Conservation (phyloP, 2,888 invertebrate genomes). For the Eucera pruinosa region DNA sequence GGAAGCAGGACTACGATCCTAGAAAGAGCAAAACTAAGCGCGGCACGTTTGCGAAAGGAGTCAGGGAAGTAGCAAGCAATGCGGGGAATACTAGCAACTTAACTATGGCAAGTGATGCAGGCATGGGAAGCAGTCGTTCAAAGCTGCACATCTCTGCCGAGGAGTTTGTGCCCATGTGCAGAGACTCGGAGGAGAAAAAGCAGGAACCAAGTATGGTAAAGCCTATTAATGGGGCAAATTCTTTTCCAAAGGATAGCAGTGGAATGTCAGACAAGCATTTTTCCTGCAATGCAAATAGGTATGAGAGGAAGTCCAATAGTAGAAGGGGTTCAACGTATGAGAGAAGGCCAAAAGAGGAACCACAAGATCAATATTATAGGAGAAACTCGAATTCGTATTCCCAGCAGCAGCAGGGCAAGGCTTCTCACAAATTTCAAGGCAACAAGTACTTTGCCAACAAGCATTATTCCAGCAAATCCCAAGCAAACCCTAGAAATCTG, state of each 20-base stretch:
- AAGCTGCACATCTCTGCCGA: conserved; percentile 86
- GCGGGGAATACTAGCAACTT: too few relatives aligned
- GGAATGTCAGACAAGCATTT: conserved; percentile 24
- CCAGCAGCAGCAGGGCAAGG: conserved; percentile 60
- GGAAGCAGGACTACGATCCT: conserved; percentile 23
- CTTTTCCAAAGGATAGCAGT: neutral
- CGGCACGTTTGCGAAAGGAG: neutral
- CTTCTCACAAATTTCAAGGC: conserved; percentile 72
- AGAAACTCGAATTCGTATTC: conserved; percentile 56
- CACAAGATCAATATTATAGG: conserved; percentile 58
- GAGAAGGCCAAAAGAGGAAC: conserved; percentile 56
- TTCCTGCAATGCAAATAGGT: conserved; percentile 55
- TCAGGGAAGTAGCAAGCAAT: neutral
- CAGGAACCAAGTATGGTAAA: neutral
- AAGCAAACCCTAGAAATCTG: neutral
- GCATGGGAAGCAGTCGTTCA: too few relatives aligned
- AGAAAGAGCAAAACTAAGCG: conserved; percentile 1
- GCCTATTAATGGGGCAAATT: neutral
- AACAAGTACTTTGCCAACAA: conserved; percentile 66
- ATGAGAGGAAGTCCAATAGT: conserved; percentile 64
- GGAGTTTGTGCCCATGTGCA: conserved; percentile 86
- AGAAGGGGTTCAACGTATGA: conserved; percentile 63
- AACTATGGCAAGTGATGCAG: too few relatives aligned
- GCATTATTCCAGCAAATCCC: conserved; percentile 19
- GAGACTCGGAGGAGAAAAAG: conserved; percentile 16